A percentile compares a stretch with the other conserved stretches of the same genome.
Evolutionary conservation across 1,140 invertebrate genomes (phyloP).

Genomic region (Anoplolepis gracilipes): DNA sequence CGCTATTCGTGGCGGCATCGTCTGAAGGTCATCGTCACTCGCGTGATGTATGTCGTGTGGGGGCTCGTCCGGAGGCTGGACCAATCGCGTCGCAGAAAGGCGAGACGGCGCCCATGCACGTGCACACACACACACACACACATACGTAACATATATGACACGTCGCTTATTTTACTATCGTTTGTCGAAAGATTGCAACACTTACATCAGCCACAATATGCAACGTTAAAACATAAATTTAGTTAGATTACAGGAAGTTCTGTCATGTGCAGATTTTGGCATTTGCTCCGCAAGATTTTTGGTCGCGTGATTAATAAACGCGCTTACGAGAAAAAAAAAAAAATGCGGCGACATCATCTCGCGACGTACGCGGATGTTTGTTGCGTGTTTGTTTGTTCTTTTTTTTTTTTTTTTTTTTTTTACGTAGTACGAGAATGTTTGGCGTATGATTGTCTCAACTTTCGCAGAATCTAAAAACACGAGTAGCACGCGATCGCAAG

Average conservation of each 20-base stretch:
- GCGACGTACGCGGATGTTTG: neutral
- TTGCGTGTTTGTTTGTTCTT: no score
- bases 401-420: no score
- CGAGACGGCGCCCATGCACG: constrained; percentile 15
- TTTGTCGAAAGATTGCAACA: constrained; percentile 7
- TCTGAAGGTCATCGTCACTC: constrained; percentile 43
- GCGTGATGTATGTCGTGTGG: constrained; percentile 48
- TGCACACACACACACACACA: no score
- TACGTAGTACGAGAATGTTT: neutral
- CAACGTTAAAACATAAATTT: no score
- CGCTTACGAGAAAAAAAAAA: neutral
- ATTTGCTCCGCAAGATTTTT: constrained; percentile 1
- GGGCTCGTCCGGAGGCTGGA: constrained; percentile 71
- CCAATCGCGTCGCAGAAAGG: constrained; percentile 73
- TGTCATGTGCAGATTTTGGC: neutral
- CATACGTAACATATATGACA: no score
- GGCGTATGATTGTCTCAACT: neutral
- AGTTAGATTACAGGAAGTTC: neutral
- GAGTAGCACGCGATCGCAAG: neutral
- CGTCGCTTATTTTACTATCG: constrained; percentile 25
- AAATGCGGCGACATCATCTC: neutral
- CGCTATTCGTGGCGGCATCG: constrained; percentile 6
- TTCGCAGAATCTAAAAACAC: neutral
- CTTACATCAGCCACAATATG: no score
- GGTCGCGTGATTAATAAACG: neutral